Percentiles rank a stretch among this genome's conserved stretches.
Conservation (phyloP, 2,888 invertebrate species). For the Drosophila kanekoi region DNA sequence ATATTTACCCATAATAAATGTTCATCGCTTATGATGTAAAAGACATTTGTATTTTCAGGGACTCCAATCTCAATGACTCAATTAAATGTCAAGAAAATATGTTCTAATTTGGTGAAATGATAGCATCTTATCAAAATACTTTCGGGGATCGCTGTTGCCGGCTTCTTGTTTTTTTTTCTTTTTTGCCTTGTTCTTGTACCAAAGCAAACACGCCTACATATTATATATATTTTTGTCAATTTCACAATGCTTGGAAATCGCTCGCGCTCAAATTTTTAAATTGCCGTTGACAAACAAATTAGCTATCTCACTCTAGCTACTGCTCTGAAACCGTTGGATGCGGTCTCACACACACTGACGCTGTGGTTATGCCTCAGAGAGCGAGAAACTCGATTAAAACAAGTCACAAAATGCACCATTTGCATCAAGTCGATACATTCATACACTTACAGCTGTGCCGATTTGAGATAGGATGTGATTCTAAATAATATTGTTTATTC, state of each 20-base stretch:
- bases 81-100: background rate
- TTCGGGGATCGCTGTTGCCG: background rate
- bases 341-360: background rate
- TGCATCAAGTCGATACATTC: background rate
- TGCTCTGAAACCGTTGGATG: background rate
- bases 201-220: background rate
- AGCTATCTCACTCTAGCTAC: conserved; percentile 10
- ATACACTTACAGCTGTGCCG: conserved; percentile 7
- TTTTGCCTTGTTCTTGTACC: background rate
- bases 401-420: background rate
- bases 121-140: conserved; percentile 19
- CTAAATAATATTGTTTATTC: too few species aligned
- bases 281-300: conserved; percentile 28
- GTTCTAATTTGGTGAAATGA: conserved; percentile 31
- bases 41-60: background rate
- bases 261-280: conserved; percentile 31
- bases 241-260: conserved; percentile 65
- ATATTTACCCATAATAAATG: conserved; percentile 58
- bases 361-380: conserved; percentile 7
- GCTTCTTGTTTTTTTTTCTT: too few species aligned
- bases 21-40: conserved; percentile 70
- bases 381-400: conserved; percentile 5
- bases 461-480: too few species aligned
- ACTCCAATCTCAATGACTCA: conserved; percentile 1
- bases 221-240: conserved; percentile 32